Percentiles rank a stretch among this genome's conserved stretches.
Evolutionary conservation across 2,888 invertebrate genomes (phyloP).

Genomic region (Geotrupes spiniger): DNA sequence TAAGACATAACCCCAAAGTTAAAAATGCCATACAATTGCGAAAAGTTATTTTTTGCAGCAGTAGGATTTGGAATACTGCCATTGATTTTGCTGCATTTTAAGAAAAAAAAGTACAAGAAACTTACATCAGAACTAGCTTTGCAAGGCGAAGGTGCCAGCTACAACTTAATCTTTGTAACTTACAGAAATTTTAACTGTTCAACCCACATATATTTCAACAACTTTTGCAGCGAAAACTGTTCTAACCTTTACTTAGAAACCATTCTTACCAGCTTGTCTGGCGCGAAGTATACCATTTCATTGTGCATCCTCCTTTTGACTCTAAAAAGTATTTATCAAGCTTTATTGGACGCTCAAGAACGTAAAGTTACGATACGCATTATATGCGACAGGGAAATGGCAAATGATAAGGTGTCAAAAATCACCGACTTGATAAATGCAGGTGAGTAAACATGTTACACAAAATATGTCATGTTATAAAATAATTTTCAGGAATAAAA

Average conservation of each 20-base stretch:
- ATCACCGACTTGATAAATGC: constrained; percentile 3
- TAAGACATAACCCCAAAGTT: no score
- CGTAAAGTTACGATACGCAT: constrained; percentile 11
- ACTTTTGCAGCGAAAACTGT: constrained; percentile 14
- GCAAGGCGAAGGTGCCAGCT: neutral
- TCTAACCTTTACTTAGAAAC: constrained; percentile 14
- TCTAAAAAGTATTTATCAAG: constrained; percentile 10
- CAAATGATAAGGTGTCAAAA: constrained; percentile 13
- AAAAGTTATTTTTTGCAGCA: no score
- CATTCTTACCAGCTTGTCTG: constrained; percentile 7
- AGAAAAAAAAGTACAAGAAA: no score
- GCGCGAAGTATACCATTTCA: constrained; percentile 15
- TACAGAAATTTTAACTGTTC: constrained; percentile 13
- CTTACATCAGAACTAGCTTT: no score
- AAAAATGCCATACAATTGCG: no score
- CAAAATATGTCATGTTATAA: constrained; percentile 18
- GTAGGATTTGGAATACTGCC: no score
- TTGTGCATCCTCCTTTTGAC: constrained; percentile 18
- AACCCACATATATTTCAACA: constrained; percentile 13
- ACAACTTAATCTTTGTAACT: constrained; percentile 18
- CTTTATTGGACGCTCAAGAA: constrained; percentile 8
- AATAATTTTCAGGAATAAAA: constrained; percentile 54
- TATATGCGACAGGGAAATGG: constrained; percentile 19
- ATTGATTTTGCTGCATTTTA: no score
- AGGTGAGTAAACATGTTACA: constrained; percentile 10